These are phyloP conservation scores for Drosophila limbata DNA, from an alignment of 2,888 invertebrate species.

Conservation along the genomic window DNA sequence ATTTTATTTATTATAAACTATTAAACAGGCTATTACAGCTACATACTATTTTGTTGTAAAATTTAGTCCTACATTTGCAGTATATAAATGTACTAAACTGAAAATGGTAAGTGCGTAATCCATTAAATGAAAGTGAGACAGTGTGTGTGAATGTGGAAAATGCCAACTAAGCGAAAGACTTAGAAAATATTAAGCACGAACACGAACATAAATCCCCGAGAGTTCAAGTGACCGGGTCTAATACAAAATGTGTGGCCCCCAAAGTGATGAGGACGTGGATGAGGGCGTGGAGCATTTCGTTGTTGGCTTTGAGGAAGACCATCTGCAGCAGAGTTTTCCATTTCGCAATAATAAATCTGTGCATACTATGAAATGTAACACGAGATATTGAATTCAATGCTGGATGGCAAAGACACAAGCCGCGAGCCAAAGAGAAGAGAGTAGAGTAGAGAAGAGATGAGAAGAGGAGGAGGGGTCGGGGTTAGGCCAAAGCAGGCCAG, in stretches of 20 bases:
- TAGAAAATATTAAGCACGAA: constrained; percentile 46
- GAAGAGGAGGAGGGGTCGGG: constrained; percentile 26
- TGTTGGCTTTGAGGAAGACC: constrained; percentile 28
- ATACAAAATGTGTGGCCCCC: constrained; percentile 21
- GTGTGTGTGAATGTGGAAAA: constrained; percentile 1
- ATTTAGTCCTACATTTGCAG: constrained; percentile 1
- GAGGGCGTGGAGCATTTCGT: constrained; percentile 30
- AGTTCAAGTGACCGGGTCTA: constrained; percentile 22
- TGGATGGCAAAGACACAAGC: constrained; percentile 7
- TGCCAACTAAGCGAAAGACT: constrained; percentile 37
- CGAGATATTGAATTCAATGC: constrained; percentile 81
- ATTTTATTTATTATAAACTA: neutral
- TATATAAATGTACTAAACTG: constrained; percentile 20
- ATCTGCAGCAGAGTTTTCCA: constrained; percentile 35
- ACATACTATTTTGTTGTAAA: neutral
- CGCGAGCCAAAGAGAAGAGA: neutral
- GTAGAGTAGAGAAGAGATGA: neutral
- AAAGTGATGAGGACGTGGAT: constrained; percentile 30
- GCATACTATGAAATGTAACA: constrained; percentile 80
- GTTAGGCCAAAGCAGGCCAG: constrained; percentile 60
- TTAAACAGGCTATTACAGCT: neutral
- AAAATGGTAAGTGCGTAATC: constrained; percentile 34
- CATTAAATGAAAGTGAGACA: constrained; percentile 5
- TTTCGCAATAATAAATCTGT: constrained; percentile 75
- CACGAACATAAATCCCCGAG: constrained; percentile 50